phyloP scores from a whole-genome alignment of 1,140 invertebrate genomes.

The Apis laboriosa region DNA sequence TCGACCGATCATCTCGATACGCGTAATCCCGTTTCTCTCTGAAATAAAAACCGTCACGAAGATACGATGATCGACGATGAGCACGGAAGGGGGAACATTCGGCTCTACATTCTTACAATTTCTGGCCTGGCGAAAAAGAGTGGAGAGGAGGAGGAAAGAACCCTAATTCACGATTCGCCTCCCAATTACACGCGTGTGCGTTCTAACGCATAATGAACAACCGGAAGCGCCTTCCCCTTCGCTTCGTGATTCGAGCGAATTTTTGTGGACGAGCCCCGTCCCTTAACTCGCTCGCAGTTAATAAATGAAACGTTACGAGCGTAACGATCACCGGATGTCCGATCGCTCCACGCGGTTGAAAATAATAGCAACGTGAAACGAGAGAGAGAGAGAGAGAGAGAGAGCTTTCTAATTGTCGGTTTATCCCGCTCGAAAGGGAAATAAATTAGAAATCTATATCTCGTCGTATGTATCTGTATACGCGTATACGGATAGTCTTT shows the following conservation, averaged over 20 bases:
- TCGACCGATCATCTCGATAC: too few species aligned
- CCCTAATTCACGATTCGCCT: conserved; percentile 64
- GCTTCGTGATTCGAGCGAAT: conserved; percentile 66
- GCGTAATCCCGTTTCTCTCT: too few species aligned
- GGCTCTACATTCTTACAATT: conserved; percentile 18
- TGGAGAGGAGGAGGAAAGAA: neutral
- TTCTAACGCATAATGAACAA: conserved; percentile 72
- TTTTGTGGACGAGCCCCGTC: conserved; percentile 42
- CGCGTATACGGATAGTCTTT: too few species aligned
- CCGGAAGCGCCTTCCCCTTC: conserved; percentile 66
- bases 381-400: too few species aligned
- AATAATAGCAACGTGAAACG: neutral
- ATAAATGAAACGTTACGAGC: conserved; percentile 53
- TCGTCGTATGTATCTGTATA: too few species aligned
- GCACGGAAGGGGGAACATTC: too few species aligned
- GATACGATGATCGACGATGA: too few species aligned
- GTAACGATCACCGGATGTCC: conserved; percentile 48
- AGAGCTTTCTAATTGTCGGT: too few species aligned
- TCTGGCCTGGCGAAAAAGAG: conserved; percentile 8
- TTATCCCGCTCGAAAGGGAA: too few species aligned
- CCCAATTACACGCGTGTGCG: conserved; percentile 66
- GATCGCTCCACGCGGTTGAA: neutral
- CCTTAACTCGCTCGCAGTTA: conserved; percentile 35
- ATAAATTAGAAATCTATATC: too few species aligned
- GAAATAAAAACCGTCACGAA: too few species aligned